phyloP scores from a whole-genome alignment of 2,888 invertebrate species.

The Agonopterix arenella region DNA sequence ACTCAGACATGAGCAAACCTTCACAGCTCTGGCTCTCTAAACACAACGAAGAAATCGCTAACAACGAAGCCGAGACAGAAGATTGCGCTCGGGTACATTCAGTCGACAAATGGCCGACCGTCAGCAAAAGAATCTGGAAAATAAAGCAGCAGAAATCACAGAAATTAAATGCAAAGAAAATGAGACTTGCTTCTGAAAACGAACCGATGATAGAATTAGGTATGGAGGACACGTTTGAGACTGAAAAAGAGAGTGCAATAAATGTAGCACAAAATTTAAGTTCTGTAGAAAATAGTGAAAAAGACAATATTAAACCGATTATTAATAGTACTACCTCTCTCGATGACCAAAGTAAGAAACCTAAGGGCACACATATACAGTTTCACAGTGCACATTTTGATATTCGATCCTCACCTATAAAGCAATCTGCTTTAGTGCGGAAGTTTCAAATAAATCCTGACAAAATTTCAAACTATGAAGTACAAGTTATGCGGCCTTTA shows the following conservation, averaged over 20 bases:
- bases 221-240: conserved; percentile 36
- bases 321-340: conserved; percentile 12
- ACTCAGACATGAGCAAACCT: conserved; percentile 20
- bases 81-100: conserved; percentile 55
- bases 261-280: not conserved
- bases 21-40: conserved; percentile 25
- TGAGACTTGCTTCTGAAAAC: conserved; percentile 40
- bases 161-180: conserved; percentile 41
- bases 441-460: conserved; percentile 64
- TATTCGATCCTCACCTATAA: conserved; percentile 65
- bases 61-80: conserved; percentile 33
- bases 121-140: conserved; percentile 50
- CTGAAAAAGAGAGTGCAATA: conserved; percentile 13
- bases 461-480: conserved; percentile 51
- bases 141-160: conserved; percentile 36
- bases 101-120: conserved; percentile 52
- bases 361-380: conserved; percentile 36
- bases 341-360: conserved; percentile 20
- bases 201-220: conserved; percentile 39
- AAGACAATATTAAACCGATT: conserved; percentile 3
- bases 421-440: conserved; percentile 52
- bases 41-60: conserved; percentile 27
- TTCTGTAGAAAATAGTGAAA: not conserved
- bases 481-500: conserved; percentile 48
- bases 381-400: conserved; percentile 67